Base-by-base conservation (phyloP, 2,797 vertebrate species). In the Sardinella longiceps region DNA sequence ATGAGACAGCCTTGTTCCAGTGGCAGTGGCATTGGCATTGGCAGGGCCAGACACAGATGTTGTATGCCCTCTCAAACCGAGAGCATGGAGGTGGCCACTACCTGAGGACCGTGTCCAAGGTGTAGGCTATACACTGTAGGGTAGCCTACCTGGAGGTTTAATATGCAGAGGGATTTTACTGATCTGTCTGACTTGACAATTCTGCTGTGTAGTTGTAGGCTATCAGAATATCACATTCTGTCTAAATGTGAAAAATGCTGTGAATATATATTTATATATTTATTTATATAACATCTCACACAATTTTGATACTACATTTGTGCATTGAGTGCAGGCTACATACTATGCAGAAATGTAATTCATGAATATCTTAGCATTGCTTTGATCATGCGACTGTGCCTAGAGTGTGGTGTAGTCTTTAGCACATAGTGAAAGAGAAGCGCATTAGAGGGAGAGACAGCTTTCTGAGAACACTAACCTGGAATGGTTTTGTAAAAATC, bases 11-110 rank as follows among this genome's bases (percentile, higher is more conserved):
- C 66, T 12, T 74, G 70, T 77, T 33, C 70, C 70, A 43, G 33
- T 77, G 37, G 33, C 70, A 20, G 18, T 39, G 70, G 37, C 70
- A 43, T 18, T 77, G 37, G 33, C 70, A 20, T 37, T 39, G 70
- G 37, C 70, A 39, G 37, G 37, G 70, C 6, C 20, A 77, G 70
- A 77, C 70, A 77, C 33, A 77, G 70, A 77, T 77, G 70, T 20
- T 23, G 70, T 39, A 4, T 37, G 66, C 66, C 66, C 70, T 77
- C 70, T 43, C 37, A 43, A 77, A 77, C 5, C 33, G 70, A 33
- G 37, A 77, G 70, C 70, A 77, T 10, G 37, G 70, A 43, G 70
- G 70, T 43, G 20, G 6, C 70, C 9, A 37, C 63, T 77, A 43
- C 70, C 37, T 77, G 70, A 39, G 28, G 11, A 70, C 63, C 5